Base-by-base conservation (phyloP, 2,113 vertebrate genomes). In the Otis tarda region DNA sequence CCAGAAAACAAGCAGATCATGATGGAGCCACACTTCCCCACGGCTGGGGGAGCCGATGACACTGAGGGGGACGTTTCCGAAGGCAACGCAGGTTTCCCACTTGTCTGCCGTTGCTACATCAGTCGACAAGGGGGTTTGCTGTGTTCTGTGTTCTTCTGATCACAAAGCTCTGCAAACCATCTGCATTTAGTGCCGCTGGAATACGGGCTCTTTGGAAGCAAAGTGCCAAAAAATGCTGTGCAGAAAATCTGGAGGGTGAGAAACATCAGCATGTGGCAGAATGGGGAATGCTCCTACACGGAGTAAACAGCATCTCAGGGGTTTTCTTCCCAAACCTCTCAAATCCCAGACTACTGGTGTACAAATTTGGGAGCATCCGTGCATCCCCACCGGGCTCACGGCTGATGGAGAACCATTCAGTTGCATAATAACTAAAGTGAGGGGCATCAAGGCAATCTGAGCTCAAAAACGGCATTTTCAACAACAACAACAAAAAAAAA, bases 21-120 rank as follows among this genome's bases (percentile, higher is more conserved):
- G 9, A 25, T 5, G 39, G 37, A 57, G 4, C 39, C 13, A 6
- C 1, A 7, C 21, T 22, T 33, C 33, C 67, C 30, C 41, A 60
- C 43, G 3, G 3, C 2, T 1, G 14, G n/a, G 23, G 69, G n/a
- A 67, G 71, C 13, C 11, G 57, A 5, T 1, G 30, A 30, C 23
- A 8, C 5, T 0, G 19, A 20, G 5, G 1, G 11, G 19, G 79
- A 16, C 5, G 37, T 17, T 56, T 13, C 52, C 3, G 4, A 18
- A 60, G 31, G 45, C 28, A 14, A 5, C 25, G 0, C 59, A 12
- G 60, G 27, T 70, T 85, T 55, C 39, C 75, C 52, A 12, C 31
- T 65, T 7, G 41, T 50, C 57, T 33, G 20, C 78, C 14, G 17
- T 33, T 16, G n/a, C 50, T 45, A 4, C 60, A 9, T 4, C 60